Evolutionary conservation across 2,888 invertebrate genomes (phyloP).

Genomic region (Ypsolopha sequella): DNA sequence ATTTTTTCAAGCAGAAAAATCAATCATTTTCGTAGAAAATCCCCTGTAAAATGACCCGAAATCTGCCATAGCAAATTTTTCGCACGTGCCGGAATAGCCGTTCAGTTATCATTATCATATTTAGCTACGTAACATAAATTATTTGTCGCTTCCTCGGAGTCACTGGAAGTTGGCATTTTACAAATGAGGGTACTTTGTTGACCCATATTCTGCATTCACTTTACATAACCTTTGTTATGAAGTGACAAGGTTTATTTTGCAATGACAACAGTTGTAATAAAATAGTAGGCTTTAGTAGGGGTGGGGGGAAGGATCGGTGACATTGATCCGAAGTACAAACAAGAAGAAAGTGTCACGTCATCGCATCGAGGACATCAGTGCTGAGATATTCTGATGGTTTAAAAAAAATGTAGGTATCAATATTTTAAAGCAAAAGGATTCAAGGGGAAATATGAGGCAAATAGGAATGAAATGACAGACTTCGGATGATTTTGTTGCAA

Average conservation of each 20-base stretch:
- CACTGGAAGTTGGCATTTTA: constrained; percentile 32
- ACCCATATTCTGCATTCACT: neutral
- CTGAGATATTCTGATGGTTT: too few relatives aligned
- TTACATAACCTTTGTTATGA: neutral
- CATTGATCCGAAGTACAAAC: constrained; percentile 14
- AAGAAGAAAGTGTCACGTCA: constrained; percentile 2
- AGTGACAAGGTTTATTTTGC: neutral
- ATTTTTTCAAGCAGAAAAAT: too few relatives aligned
- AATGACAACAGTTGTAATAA: too few relatives aligned
- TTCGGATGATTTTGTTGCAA: too few relatives aligned
- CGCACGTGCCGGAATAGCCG: too few relatives aligned
- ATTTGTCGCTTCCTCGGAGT: constrained; percentile 20
- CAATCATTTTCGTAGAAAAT: too few relatives aligned
- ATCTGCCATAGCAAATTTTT: too few relatives aligned
- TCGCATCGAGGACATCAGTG: neutral
- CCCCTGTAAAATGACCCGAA: too few relatives aligned
- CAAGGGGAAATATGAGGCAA: too few relatives aligned
- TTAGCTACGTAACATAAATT: constrained; percentile 24
- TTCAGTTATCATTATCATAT: constrained; percentile 2
- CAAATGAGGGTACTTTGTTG: constrained; percentile 19
- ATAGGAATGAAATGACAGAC: too few relatives aligned
- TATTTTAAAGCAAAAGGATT: too few relatives aligned
- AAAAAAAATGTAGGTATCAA: too few relatives aligned
- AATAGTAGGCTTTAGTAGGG: neutral
- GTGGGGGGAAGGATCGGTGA: constrained; percentile 2